These are phyloP conservation scores for Silurus lanzhouensis DNA, from an alignment of 2,797 vertebrate genomes.

Conservation along the genomic window DNA sequence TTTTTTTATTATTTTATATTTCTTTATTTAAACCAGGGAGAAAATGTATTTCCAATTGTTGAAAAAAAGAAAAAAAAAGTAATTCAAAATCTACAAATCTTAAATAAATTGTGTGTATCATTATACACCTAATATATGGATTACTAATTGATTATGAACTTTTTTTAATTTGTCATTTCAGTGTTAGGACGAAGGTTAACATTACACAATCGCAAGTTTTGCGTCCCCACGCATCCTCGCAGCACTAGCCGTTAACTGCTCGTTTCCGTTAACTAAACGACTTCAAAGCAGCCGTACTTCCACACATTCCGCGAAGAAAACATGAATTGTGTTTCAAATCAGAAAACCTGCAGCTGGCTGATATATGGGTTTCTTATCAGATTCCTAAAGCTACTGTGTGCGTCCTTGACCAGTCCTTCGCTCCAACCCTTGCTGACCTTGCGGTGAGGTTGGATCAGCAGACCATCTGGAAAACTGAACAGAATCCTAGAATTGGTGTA, in stretches of 20 bases:
- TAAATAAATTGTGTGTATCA: no score
- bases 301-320: background rate
- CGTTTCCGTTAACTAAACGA: background rate
- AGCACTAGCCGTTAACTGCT: background rate
- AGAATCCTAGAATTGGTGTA: slow-evolving; percentile 10
- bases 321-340: background rate
- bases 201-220: background rate
- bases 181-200: background rate
- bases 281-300: background rate
- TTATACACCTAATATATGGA: background rate
- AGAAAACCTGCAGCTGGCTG: background rate
- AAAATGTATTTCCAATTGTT: no score
- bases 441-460: background rate
- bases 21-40: no score
- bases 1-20: no score
- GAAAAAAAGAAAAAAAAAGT: no score
- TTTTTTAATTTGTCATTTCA: background rate
- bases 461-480: slow-evolving; percentile 30
- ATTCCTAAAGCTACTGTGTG: background rate
- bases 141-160: background rate
- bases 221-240: background rate
- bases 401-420: background rate
- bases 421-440: slow-evolving; percentile 7
- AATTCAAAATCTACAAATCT: no score
- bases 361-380: background rate